Base-by-base conservation (phyloP, 1,140 invertebrate genomes). In the Drosophila kepulauana region DNA sequence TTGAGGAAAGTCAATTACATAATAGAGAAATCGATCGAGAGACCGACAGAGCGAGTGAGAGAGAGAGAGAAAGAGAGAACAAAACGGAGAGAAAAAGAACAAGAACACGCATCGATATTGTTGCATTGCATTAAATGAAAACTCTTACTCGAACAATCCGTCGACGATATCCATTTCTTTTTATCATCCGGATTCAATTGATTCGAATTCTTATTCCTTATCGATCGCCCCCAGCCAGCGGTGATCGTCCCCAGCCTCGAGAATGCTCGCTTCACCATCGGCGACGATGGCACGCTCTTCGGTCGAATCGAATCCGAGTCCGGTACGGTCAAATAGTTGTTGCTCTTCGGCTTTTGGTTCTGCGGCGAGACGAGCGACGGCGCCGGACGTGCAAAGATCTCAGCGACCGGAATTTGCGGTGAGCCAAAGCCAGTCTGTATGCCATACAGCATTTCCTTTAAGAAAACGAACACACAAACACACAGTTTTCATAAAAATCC, bases 361-460 rank as follows among this genome's bases (percentile, higher is more conserved):
- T 96, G 96, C 0, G 97, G 97, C 63, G 96, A 97, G 3, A 97
- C 94, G 15, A 98, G 93, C 7, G 96, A 96, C 0, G 97, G 97
- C 1, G 96, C 97, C 2, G 97, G 97, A 62, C 97, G 94, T 0
- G 97, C 96, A 51, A 98, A 93, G 52, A 98, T 93, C 92, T 98
- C 97, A 0, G 97, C 97, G 2, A 98, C 97, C 1, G 97, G 97
- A 65, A 98, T 97, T 94, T 98, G 97, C 1, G 97, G 97, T 58
- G 97, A 98, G n/a, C 97, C 97, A 91, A 98, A 98, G 43, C 97
- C 97, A 0, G 97, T 97, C 87, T 97, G 97, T 80, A 98, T 98
- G 68, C 98, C 98, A 91, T 98, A 98, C 15, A 99, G 93, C 97
- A 99, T 98, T 93, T 99, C 97, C 94, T 98, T 3, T 6, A 43